Evolutionary conservation across 2,113 vertebrate genomes (phyloP).

Genomic region (Xenopus borealis): DNA sequence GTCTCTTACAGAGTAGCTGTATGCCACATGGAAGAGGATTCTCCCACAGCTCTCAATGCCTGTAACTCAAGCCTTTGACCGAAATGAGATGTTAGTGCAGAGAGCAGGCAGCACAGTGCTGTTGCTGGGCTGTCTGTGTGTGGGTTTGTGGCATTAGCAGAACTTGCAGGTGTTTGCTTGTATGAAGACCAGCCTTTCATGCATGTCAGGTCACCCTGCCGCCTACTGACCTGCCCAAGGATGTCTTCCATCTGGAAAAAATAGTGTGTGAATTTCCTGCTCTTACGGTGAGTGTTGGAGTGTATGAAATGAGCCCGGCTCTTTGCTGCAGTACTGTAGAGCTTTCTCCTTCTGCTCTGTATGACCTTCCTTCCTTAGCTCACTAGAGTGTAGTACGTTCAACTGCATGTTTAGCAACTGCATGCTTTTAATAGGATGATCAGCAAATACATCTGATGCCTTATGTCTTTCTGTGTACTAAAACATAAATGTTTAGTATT

Average conservation of each 20-base stretch:
- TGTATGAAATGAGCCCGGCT: conserved; percentile 56
- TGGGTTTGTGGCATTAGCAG: background rate
- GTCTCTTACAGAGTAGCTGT: conserved; percentile 52
- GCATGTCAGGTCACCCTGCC: conserved; percentile 50
- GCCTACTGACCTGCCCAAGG: conserved; percentile 51
- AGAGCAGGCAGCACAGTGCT: background rate
- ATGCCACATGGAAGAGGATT: conserved; percentile 55
- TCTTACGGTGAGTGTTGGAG: conserved; percentile 82
- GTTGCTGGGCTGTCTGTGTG: background rate
- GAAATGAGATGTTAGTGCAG: background rate
- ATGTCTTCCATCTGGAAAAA: conserved; percentile 55
- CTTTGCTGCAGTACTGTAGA: conserved; percentile 72
- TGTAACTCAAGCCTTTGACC: background rate
- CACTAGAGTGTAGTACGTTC: conserved; percentile 4
- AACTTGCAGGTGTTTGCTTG: conserved; percentile 17
- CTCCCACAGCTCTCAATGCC: conserved; percentile 31
- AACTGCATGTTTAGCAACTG: conserved; percentile 6
- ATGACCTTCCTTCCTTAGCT: conserved; percentile 67
- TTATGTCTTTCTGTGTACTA: background rate
- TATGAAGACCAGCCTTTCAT: conserved; percentile 1
- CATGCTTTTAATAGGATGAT: background rate
- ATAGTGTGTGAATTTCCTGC: conserved; percentile 67
- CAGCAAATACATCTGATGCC: background rate
- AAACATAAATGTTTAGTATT: background rate
- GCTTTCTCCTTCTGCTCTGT: conserved; percentile 45